phyloP scores from a whole-genome alignment of 2,888 invertebrate species.

The Temnothorax ravouxi region DNA sequence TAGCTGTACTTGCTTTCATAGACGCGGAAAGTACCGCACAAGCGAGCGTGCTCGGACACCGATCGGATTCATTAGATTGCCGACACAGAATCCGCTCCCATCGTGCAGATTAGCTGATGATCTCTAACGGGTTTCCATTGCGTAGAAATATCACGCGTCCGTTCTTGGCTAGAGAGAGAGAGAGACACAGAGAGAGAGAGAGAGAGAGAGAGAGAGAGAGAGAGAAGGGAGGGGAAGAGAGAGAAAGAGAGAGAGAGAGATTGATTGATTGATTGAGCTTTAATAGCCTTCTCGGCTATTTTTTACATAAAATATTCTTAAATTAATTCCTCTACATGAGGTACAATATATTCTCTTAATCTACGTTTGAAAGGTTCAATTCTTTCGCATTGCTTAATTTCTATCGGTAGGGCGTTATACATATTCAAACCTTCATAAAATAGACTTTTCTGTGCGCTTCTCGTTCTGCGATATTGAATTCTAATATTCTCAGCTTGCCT shows the following conservation, averaged over 20 bases:
- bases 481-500: too few relatives aligned
- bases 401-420: too few relatives aligned
- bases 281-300: too few relatives aligned
- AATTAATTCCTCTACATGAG: too few relatives aligned
- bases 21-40: not conserved
- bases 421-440: too few relatives aligned
- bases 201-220: not conserved
- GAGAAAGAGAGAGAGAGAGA: not conserved
- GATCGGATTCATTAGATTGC: constrained; percentile 13
- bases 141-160: constrained; percentile 24
- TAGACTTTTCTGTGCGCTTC: too few relatives aligned
- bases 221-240: not conserved
- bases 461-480: too few relatives aligned
- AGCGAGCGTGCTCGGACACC: not conserved
- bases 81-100: constrained; percentile 17
- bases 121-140: constrained; percentile 31
- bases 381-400: too few relatives aligned
- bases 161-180: constrained; percentile 7
- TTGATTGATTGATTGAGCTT: too few relatives aligned
- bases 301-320: too few relatives aligned
- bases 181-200: not conserved
- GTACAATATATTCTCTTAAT: too few relatives aligned
- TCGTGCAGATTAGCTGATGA: constrained; percentile 51
- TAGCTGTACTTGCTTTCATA: constrained; percentile 12
- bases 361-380: too few relatives aligned